A percentile compares a stretch with the other conserved stretches of the same genome.
Conservation (phyloP, 2,888 invertebrate genomes). For the Blastobasis adustella region DNA sequence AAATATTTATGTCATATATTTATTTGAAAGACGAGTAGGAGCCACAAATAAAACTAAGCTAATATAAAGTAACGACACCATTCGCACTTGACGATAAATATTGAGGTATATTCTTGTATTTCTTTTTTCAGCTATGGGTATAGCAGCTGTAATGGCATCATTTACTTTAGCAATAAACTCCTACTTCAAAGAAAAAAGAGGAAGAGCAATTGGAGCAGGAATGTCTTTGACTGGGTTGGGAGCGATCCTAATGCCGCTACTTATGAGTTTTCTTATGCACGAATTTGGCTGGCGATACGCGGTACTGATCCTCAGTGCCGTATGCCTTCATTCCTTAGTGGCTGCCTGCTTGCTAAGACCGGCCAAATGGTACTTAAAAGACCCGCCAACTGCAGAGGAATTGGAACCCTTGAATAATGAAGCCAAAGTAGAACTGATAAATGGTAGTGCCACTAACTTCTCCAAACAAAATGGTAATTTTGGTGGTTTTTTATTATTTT, state of each 20-base stretch:
- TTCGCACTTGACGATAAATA: neutral
- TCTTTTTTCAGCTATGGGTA: conserved; percentile 74
- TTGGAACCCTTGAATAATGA: conserved; percentile 47
- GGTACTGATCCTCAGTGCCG: conserved; percentile 75
- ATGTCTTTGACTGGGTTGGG: conserved; percentile 80
- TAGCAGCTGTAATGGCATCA: conserved; percentile 75
- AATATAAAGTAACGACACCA: neutral
- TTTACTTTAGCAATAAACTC: conserved; percentile 79
- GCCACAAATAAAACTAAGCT: too few species aligned
- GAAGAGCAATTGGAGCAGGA: conserved; percentile 76
- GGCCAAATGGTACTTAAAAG: conserved; percentile 78
- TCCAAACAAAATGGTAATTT: conserved; percentile 41
- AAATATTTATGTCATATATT: too few species aligned
- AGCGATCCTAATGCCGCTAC: conserved; percentile 78
- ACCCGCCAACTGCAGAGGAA: conserved; percentile 43
- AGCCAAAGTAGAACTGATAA: conserved; percentile 36
- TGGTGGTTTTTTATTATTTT: too few species aligned
- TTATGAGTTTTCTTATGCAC: conserved; percentile 73
- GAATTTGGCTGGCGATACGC: conserved; percentile 76
- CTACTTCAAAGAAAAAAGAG: conserved; percentile 77
- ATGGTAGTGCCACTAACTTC: conserved; percentile 39
- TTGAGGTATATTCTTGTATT: conserved; percentile 61
- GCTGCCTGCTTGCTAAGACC: conserved; percentile 79
- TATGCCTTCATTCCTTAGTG: conserved; percentile 76
- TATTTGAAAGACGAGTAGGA: too few species aligned